A percentile compares a stretch with the other conserved stretches of the same genome.
phyloP scores from a whole-genome alignment of 2,888 invertebrate species.

The Adelognathus sp. region DNA sequence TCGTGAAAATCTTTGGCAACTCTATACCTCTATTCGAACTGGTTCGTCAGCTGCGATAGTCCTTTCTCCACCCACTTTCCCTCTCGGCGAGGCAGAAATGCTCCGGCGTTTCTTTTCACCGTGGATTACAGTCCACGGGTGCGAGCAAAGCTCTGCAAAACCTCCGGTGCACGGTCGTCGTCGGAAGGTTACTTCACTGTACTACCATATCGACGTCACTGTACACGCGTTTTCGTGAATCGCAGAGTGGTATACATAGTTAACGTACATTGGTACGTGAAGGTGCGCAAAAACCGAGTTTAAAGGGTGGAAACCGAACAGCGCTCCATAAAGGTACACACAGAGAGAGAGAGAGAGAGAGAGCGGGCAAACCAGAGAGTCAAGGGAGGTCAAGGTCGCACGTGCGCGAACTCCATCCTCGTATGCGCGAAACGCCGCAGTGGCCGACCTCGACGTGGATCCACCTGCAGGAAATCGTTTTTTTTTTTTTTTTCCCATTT shows the following conservation, averaged over 20 bases:
- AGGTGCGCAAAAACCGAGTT: background rate
- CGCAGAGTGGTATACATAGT: background rate
- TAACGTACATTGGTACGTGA: background rate
- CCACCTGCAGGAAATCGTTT: slow-evolving; percentile 38
- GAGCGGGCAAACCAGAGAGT: no score
- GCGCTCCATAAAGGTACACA: slow-evolving; percentile 9
- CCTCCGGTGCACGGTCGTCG: slow-evolving; percentile 1
- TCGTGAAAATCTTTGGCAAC: no score
- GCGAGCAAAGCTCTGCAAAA: background rate
- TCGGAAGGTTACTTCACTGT: slow-evolving; percentile 15
- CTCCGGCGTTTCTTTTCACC: background rate
- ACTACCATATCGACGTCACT: background rate
- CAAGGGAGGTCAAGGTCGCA: slow-evolving; percentile 61
- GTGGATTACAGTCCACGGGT: background rate
- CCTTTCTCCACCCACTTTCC: no score
- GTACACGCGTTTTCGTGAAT: background rate
- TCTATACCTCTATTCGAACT: no score
- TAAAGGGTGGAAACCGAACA: slow-evolving; percentile 39
- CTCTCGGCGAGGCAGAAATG: no score
- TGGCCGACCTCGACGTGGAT: slow-evolving; percentile 63
- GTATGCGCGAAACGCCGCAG: slow-evolving; percentile 65
- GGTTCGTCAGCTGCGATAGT: no score
- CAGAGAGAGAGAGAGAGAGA: no score
- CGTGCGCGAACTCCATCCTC: slow-evolving; percentile 54
- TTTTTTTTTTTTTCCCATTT: background rate